Conservation (phyloP, 2,888 invertebrate species). For the Coenonympha arcania region DNA sequence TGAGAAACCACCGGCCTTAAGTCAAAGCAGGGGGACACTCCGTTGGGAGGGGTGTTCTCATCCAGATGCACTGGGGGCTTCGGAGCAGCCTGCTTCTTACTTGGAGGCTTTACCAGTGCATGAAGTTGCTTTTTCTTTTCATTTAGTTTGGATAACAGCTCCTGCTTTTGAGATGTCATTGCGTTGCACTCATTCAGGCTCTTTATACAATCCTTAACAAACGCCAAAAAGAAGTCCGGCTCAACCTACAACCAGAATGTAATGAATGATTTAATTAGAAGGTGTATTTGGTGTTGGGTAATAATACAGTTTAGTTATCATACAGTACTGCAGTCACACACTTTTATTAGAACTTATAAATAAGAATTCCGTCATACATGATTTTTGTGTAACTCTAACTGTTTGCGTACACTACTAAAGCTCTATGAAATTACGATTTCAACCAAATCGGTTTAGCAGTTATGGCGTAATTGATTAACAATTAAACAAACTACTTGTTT, state of each 20-base stretch:
- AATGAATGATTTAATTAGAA: neutral
- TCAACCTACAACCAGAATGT: constrained; percentile 68
- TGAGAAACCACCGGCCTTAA: constrained; percentile 65
- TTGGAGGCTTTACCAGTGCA: constrained; percentile 44
- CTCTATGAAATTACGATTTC: no score
- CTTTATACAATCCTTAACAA: constrained; percentile 80
- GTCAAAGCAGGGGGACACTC: constrained; percentile 66
- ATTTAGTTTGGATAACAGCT: constrained; percentile 75
- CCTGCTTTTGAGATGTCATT: constrained; percentile 73
- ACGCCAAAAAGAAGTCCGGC: constrained; percentile 81
- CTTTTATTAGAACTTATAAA: no score
- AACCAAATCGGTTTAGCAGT: no score
- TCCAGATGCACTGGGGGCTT: constrained; percentile 63
- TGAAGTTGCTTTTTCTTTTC: constrained; percentile 79
- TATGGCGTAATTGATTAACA: no score
- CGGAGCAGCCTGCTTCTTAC: constrained; percentile 59
- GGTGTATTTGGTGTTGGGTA: no score
- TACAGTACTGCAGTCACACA: neutral
- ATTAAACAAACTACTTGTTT: no score
- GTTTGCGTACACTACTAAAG: no score
- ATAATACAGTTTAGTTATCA: neutral
- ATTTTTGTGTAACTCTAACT: no score
- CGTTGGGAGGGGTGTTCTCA: constrained; percentile 63
- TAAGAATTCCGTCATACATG: no score
- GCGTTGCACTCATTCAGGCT: constrained; percentile 63